phyloP scores from a whole-genome alignment of 2,797 vertebrate species.

The Mastacembelus armatus region DNA sequence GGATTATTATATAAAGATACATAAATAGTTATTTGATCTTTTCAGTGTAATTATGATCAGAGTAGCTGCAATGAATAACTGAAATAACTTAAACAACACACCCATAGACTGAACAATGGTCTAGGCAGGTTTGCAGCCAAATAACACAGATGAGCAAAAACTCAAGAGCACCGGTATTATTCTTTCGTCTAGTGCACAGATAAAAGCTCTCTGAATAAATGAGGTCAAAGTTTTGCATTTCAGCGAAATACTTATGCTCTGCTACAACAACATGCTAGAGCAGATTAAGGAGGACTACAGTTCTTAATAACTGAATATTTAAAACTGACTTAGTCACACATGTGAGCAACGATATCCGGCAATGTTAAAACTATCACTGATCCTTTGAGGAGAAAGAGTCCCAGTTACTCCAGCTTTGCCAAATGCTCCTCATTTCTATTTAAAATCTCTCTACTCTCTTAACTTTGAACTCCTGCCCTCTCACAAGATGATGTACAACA shows the following conservation, averaged over 20 bases:
- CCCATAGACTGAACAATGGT: constrained; percentile 26
- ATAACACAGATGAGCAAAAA: constrained; percentile 56
- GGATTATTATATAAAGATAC: constrained; percentile 5
- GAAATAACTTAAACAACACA: constrained; percentile 15
- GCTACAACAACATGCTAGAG: constrained; percentile 41
- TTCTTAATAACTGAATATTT: constrained; percentile 46
- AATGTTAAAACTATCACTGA: constrained; percentile 46
- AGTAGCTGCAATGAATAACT: constrained; percentile 10
- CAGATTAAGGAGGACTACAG: constrained; percentile 51
- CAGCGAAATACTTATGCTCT: constrained; percentile 39
- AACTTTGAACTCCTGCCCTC: constrained; percentile 63
- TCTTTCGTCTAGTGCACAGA: constrained; percentile 58
- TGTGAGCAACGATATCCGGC: constrained; percentile 57
- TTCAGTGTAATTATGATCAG: constrained; percentile 12
- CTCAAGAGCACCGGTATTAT: constrained; percentile 69
- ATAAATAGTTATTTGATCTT: constrained; percentile 5
- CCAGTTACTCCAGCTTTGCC: constrained; percentile 62
- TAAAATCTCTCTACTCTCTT: constrained; percentile 50
- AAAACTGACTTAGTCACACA: constrained; percentile 47
- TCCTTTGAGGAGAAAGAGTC: constrained; percentile 54
- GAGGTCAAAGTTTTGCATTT: constrained; percentile 55
- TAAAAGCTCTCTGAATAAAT: constrained; percentile 40
- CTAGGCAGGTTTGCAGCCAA: constrained; percentile 32
- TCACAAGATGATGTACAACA: constrained; percentile 67
- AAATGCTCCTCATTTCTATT: constrained; percentile 63